A percentile compares a stretch with the other conserved stretches of the same genome.
Conservation (phyloP, 2,888 invertebrate species). For the Odontomyia ornata region DNA sequence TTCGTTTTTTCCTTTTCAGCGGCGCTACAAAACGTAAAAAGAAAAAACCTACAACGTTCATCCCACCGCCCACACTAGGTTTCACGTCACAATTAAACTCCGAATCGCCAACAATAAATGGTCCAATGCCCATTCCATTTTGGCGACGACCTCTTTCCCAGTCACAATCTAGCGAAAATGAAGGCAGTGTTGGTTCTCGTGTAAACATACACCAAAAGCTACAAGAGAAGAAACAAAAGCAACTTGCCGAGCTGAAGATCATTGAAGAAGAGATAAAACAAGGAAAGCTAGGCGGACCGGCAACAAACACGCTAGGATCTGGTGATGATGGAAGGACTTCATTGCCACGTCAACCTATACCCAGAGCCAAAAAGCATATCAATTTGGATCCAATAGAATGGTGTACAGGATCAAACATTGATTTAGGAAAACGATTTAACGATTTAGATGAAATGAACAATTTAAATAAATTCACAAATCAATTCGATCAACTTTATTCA, state of each 20-base stretch:
- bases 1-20: slow-evolving; percentile 50
- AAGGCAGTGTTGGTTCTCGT: slow-evolving; percentile 77
- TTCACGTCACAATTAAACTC: slow-evolving; percentile 51
- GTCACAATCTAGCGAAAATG: slow-evolving; percentile 76
- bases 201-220: slow-evolving; percentile 88
- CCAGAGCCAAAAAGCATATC: slow-evolving; percentile 74
- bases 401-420: slow-evolving; percentile 59
- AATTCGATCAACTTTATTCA: slow-evolving; percentile 53
- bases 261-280: slow-evolving; percentile 89
- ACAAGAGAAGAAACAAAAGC: slow-evolving; percentile 88
- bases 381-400: slow-evolving; percentile 67
- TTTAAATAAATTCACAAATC: slow-evolving; percentile 53
- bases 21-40: slow-evolving; percentile 76
- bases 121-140: slow-evolving; percentile 71
- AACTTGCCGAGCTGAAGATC: slow-evolving; percentile 81
- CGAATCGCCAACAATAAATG: slow-evolving; percentile 52
- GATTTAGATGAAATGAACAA: slow-evolving; percentile 57
- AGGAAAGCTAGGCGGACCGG: slow-evolving; percentile 73
- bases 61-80: slow-evolving; percentile 73
- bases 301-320: slow-evolving; percentile 66
- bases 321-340: slow-evolving; percentile 65
- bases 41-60: slow-evolving; percentile 89
- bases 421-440: slow-evolving; percentile 61
- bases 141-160: slow-evolving; percentile 78
- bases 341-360: slow-evolving; percentile 72